Evolutionary conservation across 92 coral and sea anemone species (phyloP), one percentile per base, ranked within the genome.

Genomic region (Chrysogorgia sp.): DNA sequence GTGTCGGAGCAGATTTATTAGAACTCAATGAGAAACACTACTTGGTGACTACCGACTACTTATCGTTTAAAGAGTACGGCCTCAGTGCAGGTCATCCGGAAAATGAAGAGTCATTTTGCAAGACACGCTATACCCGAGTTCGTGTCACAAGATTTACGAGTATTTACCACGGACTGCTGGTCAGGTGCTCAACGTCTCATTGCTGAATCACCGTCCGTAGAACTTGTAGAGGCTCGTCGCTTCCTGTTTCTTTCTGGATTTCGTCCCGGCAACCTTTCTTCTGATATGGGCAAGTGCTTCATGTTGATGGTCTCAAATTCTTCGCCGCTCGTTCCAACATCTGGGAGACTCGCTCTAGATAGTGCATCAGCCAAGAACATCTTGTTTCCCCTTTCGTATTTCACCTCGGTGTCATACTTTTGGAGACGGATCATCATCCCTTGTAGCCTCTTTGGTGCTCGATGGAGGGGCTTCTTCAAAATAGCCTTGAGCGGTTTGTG

Each of bases 331-430:
- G 49, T 79, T 10, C 43, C 53, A 29, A 63, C 77, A 14, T 48
- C 40, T 19, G 86, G 86, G 30, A 85, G 60, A 56, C 74, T 75
- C 45, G 80, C 86, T 58, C 87, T 86, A 6, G 86, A 86, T 48
- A 82, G 70, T 32, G 63, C 82, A 67, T 82, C 87, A 19, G 77
- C 84, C 49, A 78, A 31, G 81, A 60, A 67, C 76, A 77, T 67
- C 35, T 61, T 77, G 56, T 47, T 79, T 70, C 86, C 90, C 32
- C 50, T 82, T 59, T 82, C 71, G 45, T 75, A 82, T 40, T 30
- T 34, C 47, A 86, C 65, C 63, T 82, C 81, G 13, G 75, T 28
- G 79, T 86, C 83, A 29, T 86, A 86, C 76, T 81, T 71, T 40
- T 58, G 89, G 25, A 52, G 48, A 33, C 85, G 58, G 21, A 80